Conservation (phyloP, 2,113 vertebrate species). For the Leptosomus discolor region DNA sequence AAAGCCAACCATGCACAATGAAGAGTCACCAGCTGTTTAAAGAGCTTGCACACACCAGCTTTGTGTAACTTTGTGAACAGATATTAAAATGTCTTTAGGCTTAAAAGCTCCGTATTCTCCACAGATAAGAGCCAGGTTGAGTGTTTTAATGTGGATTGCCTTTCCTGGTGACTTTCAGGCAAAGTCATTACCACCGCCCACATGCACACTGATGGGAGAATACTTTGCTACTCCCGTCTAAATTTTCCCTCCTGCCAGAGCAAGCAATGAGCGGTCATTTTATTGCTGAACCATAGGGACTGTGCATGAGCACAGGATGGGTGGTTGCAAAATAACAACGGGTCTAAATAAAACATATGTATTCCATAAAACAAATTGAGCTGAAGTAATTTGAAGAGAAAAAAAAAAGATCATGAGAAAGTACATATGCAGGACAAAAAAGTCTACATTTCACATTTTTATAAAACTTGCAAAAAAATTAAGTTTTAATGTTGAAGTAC, state of each 20-base stretch:
- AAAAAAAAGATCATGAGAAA: neutral
- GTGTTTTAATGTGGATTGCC: neutral
- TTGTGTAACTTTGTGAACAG: neutral
- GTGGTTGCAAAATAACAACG: neutral
- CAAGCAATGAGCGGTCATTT: neutral
- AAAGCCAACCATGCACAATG: neutral
- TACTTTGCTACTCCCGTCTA: neutral
- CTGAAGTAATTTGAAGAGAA: neutral
- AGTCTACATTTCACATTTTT: neutral
- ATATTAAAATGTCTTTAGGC: neutral
- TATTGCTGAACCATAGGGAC: neutral
- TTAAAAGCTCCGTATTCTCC: neutral
- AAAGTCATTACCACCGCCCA: neutral
- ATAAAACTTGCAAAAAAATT: neutral
- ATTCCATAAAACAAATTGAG: neutral
- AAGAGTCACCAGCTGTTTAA: neutral
- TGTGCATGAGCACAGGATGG: accelerated
- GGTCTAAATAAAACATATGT: neutral
- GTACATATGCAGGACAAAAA: neutral
- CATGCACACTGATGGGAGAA: neutral
- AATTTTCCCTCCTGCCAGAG: neutral
- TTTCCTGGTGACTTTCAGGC: neutral
- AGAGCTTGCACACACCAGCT: neutral
- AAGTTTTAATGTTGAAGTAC: neutral
- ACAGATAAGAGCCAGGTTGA: neutral